These are phyloP conservation scores for Globodera rostochiensis DNA, from an alignment of 1,140 invertebrate genomes.

Conservation along the genomic window DNA sequence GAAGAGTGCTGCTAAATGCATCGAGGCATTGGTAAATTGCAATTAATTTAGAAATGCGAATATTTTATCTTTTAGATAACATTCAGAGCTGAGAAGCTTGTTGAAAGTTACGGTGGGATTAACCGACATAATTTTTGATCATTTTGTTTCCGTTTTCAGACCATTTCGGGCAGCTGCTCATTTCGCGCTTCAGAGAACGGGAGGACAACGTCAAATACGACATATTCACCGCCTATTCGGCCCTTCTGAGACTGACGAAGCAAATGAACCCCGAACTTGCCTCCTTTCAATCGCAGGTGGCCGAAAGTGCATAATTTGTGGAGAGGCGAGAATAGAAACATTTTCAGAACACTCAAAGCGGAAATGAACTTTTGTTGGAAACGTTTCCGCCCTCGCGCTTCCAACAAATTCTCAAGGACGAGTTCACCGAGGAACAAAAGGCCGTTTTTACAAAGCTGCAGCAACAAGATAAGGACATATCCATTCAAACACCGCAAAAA, in stretches of 20 bases:
- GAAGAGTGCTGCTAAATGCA: constrained; percentile 90
- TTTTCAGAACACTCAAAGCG: constrained; percentile 6
- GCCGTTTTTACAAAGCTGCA: constrained; percentile 16
- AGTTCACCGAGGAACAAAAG: constrained; percentile 23
- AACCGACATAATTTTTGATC: constrained; percentile 74
- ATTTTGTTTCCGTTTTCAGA: constrained; percentile 72
- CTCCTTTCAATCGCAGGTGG: constrained; percentile 30
- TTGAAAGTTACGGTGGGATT: constrained; percentile 80
- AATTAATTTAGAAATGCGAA: background rate
- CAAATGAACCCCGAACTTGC: constrained; percentile 40
- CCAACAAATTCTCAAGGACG: constrained; percentile 22
- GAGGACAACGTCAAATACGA: constrained; percentile 99
- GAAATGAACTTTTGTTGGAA: constrained; percentile 7
- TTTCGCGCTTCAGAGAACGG: constrained; percentile 74
- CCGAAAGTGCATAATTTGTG: background rate
- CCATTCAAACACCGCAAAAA: background rate
- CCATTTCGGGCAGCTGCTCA: constrained; percentile 41
- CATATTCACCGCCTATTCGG: constrained; percentile 92
- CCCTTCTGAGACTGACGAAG: constrained; percentile 79
- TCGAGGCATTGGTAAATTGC: constrained; percentile 82
- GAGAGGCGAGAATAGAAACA: background rate
- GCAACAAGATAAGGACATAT: background rate
- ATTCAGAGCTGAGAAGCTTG: constrained; percentile 84
- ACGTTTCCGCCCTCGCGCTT: constrained; percentile 14
- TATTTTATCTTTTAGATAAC: constrained; percentile 65